These are phyloP conservation scores for Suillia variegata DNA, from an alignment of 2,888 invertebrate species.

Conservation along the genomic window DNA sequence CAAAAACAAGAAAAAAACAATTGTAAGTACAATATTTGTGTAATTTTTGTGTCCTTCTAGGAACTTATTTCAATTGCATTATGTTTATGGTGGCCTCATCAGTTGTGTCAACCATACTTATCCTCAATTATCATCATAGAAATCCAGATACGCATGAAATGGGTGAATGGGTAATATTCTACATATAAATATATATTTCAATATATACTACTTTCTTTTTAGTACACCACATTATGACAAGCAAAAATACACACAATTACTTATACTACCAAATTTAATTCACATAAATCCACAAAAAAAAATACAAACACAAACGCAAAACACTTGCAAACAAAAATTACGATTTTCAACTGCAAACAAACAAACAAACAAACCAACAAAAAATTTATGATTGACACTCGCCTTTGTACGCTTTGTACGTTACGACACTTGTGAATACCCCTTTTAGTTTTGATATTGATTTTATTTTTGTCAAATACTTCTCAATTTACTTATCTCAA, in stretches of 20 bases:
- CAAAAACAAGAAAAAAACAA: conserved; percentile 11
- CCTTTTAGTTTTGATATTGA: no score
- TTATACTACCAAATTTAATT: no score
- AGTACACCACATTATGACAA: neutral
- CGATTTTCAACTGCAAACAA: no score
- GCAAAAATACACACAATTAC: no score
- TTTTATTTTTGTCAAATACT: no score
- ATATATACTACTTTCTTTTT: neutral
- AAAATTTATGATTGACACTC: neutral
- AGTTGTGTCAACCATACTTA: conserved; percentile 96
- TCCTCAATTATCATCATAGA: conserved; percentile 97
- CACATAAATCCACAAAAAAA: no score
- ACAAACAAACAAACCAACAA: conserved; percentile 5
- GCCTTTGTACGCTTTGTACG: no score
- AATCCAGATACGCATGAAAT: conserved; percentile 96
- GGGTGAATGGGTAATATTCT: conserved; percentile 88
- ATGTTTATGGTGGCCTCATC: conserved; percentile 99
- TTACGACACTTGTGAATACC: no score
- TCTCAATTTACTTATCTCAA: no score
- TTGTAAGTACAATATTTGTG: conserved; percentile 58
- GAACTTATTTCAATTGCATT: conserved; percentile 98
- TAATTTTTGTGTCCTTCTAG: conserved; percentile 68
- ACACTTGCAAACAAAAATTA: no score
- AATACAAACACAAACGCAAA: no score
- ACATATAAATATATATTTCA: conserved; percentile 26